phyloP scores from a whole-genome alignment of 2,888 invertebrate species.

The Sinodicranocentrus sp. region DNA sequence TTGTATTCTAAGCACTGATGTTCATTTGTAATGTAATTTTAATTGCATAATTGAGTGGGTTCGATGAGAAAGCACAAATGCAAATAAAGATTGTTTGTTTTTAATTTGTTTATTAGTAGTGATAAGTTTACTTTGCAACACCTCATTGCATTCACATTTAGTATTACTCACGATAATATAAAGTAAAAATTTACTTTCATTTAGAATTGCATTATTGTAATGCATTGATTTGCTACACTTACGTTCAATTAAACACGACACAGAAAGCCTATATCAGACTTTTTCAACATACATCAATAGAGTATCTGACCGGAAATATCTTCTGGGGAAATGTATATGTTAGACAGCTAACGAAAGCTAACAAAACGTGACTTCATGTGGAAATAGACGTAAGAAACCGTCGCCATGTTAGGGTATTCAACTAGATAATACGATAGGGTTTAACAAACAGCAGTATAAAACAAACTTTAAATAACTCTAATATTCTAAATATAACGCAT shows the following conservation, averaged over 20 bases:
- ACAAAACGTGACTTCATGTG: too few species aligned
- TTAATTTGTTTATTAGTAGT: too few species aligned
- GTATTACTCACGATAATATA: too few species aligned
- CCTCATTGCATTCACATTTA: too few species aligned
- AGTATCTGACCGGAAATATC: too few species aligned
- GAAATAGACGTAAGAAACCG: too few species aligned
- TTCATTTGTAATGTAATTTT: slow-evolving; percentile 2
- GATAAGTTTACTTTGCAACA: too few species aligned
- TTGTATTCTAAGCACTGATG: slow-evolving; percentile 2
- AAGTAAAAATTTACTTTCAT: neutral
- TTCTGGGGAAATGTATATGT: too few species aligned
- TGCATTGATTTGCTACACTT: neutral
- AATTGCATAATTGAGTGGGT: neutral
- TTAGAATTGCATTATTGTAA: neutral
- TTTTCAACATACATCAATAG: slow-evolving; percentile 22
- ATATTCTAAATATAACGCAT: slow-evolving; percentile 11
- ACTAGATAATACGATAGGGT: too few species aligned
- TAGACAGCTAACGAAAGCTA: too few species aligned
- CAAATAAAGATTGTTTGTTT: slow-evolving; percentile 11
- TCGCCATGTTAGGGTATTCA: too few species aligned
- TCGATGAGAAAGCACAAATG: neutral
- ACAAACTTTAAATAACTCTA: slow-evolving; percentile 1
- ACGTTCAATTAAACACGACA: too few species aligned
- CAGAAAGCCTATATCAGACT: slow-evolving; percentile 39
- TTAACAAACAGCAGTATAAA: neutral